Conservation (phyloP, 2,113 vertebrate species). For the Pterophyllum scalare region DNA sequence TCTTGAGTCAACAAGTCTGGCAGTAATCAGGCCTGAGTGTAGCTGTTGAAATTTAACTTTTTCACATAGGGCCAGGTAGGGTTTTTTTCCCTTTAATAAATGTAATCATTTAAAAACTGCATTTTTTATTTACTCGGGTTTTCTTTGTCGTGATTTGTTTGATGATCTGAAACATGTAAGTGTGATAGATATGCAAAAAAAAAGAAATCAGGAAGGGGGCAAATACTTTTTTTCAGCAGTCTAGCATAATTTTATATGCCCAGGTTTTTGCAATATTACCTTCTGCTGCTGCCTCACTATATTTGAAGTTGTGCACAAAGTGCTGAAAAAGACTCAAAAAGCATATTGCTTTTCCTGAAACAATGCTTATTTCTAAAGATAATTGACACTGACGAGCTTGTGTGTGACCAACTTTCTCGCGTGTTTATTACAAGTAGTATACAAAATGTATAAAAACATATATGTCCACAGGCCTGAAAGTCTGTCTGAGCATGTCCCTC, state of each 20-base stretch:
- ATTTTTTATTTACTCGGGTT: too few relatives aligned
- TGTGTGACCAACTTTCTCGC: neutral
- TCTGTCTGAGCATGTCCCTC: slow-evolving; percentile 17
- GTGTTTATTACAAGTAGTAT: neutral
- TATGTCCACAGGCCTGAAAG: slow-evolving; percentile 25
- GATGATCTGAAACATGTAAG: too few relatives aligned
- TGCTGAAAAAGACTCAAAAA: neutral
- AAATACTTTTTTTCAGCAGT: too few relatives aligned
- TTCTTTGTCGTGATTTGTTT: too few relatives aligned
- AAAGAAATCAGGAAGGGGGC: too few relatives aligned
- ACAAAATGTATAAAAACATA: slow-evolving; percentile 10
- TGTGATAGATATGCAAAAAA: too few relatives aligned
- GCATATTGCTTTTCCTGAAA: slow-evolving; percentile 12
- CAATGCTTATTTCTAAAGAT: neutral
- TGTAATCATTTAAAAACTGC: too few relatives aligned
- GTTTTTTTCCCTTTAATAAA: too few relatives aligned
- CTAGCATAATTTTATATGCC: neutral
- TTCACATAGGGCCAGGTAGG: too few relatives aligned
- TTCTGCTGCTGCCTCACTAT: neutral
- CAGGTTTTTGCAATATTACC: slow-evolving; percentile 2
- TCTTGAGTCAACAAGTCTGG: too few relatives aligned
- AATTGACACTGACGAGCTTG: slow-evolving; percentile 9
- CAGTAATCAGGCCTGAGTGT: too few relatives aligned
- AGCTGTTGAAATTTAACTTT: too few relatives aligned
- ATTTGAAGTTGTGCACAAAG: slow-evolving; percentile 3